Conservation (phyloP, 2,888 invertebrate species). For the Spilosoma lubricipeda region DNA sequence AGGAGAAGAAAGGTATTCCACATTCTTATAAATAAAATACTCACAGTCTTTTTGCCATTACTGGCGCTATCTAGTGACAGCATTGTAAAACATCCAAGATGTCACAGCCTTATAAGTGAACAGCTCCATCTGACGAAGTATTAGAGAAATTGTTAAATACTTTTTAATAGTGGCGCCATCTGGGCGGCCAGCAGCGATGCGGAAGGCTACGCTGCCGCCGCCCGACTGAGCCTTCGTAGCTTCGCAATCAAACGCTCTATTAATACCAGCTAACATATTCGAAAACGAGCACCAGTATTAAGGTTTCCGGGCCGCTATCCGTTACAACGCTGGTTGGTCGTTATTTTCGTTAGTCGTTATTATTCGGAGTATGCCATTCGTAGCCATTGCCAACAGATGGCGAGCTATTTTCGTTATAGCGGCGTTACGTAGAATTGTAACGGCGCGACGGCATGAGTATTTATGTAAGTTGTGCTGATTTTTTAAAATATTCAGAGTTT, state of each 20-base stretch:
- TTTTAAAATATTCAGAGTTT: neutral
- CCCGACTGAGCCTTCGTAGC: slow-evolving; percentile 71
- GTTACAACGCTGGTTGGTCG: slow-evolving; percentile 65
- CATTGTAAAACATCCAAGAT: slow-evolving; percentile 50
- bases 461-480: neutral
- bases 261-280: slow-evolving; percentile 62
- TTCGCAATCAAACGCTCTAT: slow-evolving; percentile 56
- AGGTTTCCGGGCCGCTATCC: slow-evolving; percentile 61
- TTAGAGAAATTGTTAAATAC: slow-evolving; percentile 52
- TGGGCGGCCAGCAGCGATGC: slow-evolving; percentile 58
- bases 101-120: slow-evolving; percentile 38
- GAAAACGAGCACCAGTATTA: slow-evolving; percentile 64
- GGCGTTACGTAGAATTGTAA: slow-evolving; percentile 39
- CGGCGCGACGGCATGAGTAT: slow-evolving; percentile 26
- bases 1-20: neutral
- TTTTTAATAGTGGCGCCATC: slow-evolving; percentile 67
- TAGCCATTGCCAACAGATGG: slow-evolving; percentile 64
- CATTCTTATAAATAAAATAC: slow-evolving; percentile 30
- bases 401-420: slow-evolving; percentile 55
- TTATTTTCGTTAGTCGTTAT: slow-evolving; percentile 77
- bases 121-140: slow-evolving; percentile 70
- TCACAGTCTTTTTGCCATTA: slow-evolving; percentile 57
- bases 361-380: slow-evolving; percentile 49
- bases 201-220: slow-evolving; percentile 71
- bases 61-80: slow-evolving; percentile 68